These are phyloP conservation scores for Puntigrus tetrazona DNA, from an alignment of 2,113 vertebrate species.

Conservation along the genomic window DNA sequence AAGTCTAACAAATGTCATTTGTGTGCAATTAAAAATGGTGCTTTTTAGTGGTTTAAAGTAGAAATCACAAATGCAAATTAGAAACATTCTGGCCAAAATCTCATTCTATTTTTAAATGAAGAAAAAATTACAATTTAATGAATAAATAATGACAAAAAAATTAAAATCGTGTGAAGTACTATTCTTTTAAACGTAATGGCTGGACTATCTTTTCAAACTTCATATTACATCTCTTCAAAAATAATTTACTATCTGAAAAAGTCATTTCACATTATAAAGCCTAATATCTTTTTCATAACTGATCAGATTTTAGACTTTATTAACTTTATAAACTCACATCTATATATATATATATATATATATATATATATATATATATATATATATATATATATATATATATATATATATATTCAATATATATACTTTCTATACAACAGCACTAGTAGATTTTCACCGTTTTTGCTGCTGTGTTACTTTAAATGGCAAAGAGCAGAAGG, in stretches of 20 bases:
- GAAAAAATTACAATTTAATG: neutral
- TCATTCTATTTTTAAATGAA: neutral
- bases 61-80: neutral
- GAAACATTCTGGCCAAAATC: neutral
- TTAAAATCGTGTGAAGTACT: too few species aligned
- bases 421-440: constrained; percentile 3
- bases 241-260: neutral
- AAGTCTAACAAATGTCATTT: neutral
- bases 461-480: neutral
- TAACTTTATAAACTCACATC: neutral
- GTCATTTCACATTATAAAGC: neutral
- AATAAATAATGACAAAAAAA: neutral
- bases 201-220: neutral
- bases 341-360: too few species aligned
- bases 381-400: too few species aligned
- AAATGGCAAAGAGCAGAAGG: constrained; percentile 44
- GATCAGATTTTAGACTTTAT: constrained; percentile 2
- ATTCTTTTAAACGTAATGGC: neutral
- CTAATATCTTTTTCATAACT: neutral
- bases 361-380: too few species aligned
- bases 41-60: neutral
- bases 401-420: constrained; percentile 17
- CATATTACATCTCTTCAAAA: neutral
- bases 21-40: neutral
- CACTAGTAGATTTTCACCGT: constrained; percentile 10